Base-by-base conservation (phyloP, 2,888 invertebrate genomes). In the Diarsia rubi region DNA sequence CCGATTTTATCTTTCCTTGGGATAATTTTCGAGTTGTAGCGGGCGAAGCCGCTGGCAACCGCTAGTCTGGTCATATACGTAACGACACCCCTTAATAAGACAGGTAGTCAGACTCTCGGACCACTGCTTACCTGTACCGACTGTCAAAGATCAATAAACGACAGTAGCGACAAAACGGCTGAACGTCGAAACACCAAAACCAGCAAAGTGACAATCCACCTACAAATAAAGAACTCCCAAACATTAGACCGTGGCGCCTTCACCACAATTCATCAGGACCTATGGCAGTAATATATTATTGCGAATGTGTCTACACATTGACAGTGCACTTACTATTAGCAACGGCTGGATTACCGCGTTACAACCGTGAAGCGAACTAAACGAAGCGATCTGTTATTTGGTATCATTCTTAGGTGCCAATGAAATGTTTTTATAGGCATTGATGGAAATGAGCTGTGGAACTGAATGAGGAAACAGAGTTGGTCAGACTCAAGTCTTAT, bases 271-370 rank as follows among this genome's bases (percentile, higher is more conserved):
- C 59, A 76, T 83, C 74, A 83, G 63, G 71, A 24, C 65, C 74
- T 76, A 62, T 72, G 62, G 64, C 64, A 68, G 68, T 77, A 74
- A 83, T 82, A 76, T 77, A 74, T 85, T 70, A 80, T 52, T 68
- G 16, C 63, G 37, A 82, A 74, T 70, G 77, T 78, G 67, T 85
- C 63, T 75, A 75, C 81, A 80, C 83, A 83, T 77, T 83, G 83
- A 78, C 78, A 80, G 68, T 75, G 69, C 82, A 83, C 80, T 78
- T 80, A 85, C 85, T 85, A 83, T 86, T 86, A 86, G 83, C 64
- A n/a, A 86, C 85, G 86, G 86, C 79, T 78, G 82, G 75, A 69
- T 85, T 73, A 59, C 65, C 72, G 73, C 71, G 73, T 76, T 85
- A 80, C 83, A 82, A 63, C 75, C 85, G 82, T 86, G 86, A 85